These are phyloP conservation scores for Hypolimnas misippus DNA, from an alignment of 2,888 invertebrate species.

Conservation along the genomic window DNA sequence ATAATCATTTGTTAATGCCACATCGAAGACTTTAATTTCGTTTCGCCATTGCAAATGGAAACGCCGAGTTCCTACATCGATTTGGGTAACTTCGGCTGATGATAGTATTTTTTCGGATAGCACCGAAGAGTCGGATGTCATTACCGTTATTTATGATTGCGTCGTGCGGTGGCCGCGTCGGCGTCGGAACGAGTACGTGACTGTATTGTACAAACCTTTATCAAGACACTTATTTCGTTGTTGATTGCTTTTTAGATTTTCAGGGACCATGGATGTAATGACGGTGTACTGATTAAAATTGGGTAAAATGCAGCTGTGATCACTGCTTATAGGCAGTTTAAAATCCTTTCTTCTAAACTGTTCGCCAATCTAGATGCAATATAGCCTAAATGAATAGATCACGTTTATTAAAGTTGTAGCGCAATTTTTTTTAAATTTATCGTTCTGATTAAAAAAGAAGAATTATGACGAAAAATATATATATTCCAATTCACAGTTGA, in stretches of 20 bases:
- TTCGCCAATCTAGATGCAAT: no score
- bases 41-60: background rate
- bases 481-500: no score
- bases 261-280: background rate
- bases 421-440: no score
- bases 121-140: constrained; percentile 70
- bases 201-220: constrained; percentile 38
- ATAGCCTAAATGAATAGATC: no score
- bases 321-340: background rate
- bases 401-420: no score
- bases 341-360: no score
- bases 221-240: constrained; percentile 14
- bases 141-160: constrained; percentile 78
- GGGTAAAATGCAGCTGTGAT: background rate
- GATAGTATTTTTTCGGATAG: constrained; percentile 35
- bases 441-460: no score
- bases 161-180: constrained; percentile 63
- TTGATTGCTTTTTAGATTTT: constrained; percentile 5
- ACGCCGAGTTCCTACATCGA: constrained; percentile 23
- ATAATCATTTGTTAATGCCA: background rate
- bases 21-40: background rate
- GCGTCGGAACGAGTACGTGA: constrained; percentile 47
- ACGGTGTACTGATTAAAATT: constrained; percentile 1
- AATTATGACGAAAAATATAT: no score
- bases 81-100: constrained; percentile 25